Base-by-base conservation (phyloP, 2,113 vertebrate genomes). In the Epinephelus fuscoguttatus region DNA sequence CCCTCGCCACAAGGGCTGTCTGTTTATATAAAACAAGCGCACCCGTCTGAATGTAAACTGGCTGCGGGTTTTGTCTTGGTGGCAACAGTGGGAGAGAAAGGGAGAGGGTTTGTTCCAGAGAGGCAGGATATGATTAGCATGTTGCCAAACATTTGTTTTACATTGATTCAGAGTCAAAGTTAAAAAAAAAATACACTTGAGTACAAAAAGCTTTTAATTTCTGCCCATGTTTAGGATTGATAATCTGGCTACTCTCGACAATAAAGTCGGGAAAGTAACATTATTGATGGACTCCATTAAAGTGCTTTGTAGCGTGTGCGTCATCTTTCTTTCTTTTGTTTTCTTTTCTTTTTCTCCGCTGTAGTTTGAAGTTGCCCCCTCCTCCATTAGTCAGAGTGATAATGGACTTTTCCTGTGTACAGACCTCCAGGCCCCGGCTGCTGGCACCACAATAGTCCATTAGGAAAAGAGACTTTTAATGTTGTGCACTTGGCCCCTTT, bases 91-190 rank as follows among this genome's bases (percentile, higher is more conserved):
- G 56, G 83, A 60, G 77, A 81, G 72, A 70, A 75, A 52, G 55
- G 66, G 55, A 81, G 87, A 68, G 49, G 75, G 81, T 90, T 73
- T 70, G 89, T 87, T 82, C 90, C 89, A 84, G 60, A 85, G 86
- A 82, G 47, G 61, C 81, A 71, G 85, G 66, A 91, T 91, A 85
- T 67, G 61, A 81, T 91, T 88, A 90, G 89, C 80, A 25, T 70
- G 84, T 78, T 92, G 93, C 92, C 93, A 94, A 92, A 91, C 92
- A 92, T 95, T 95, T 94, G 93, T 92, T 94, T 95, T 89, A 25
- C 86, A 92, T 93, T 90, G 85, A 82, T 89, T 84, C 80, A 23
- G 74, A 89, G 82, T 87, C 80, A 45, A 45, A 45, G 83, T 80
- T 84, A 75, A 81, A 85, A 89, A 78, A 80, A 79, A 88, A 89